Conservation (phyloP, 2,888 invertebrate species). For the Notocelia uddmanniana region DNA sequence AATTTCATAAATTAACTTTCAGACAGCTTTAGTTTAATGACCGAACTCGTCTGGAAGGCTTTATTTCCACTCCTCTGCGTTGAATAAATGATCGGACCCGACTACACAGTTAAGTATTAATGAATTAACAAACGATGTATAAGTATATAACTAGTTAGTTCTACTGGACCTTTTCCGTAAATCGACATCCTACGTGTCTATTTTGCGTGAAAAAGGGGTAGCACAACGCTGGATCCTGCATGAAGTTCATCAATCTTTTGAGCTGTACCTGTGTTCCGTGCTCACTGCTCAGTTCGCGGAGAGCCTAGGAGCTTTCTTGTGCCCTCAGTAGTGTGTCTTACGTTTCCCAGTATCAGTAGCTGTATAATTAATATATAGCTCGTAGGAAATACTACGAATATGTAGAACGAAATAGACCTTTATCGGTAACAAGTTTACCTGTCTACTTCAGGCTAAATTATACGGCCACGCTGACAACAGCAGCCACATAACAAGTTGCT, state of each 20-base stretch:
- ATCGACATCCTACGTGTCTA: too few relatives aligned
- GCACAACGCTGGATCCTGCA: too few relatives aligned
- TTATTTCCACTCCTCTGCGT: slow-evolving; percentile 21
- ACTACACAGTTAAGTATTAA: slow-evolving; percentile 8
- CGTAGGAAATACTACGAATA: background rate
- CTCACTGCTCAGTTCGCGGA: too few relatives aligned
- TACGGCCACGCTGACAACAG: slow-evolving; percentile 36
- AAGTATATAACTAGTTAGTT: too few relatives aligned
- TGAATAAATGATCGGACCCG: slow-evolving; percentile 32
- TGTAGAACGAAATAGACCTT: slow-evolving; percentile 18
- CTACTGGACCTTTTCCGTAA: too few relatives aligned
- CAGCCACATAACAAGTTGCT: slow-evolving; percentile 54
- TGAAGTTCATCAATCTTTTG: too few relatives aligned
- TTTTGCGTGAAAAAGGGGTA: too few relatives aligned
- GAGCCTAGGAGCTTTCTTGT: too few relatives aligned
- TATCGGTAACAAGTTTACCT: slow-evolving; percentile 30
- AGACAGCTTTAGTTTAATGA: slow-evolving; percentile 23
- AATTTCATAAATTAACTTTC: slow-evolving; percentile 13
- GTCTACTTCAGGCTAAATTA: slow-evolving; percentile 31
- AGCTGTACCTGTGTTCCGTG: too few relatives aligned
- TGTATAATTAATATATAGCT: too few relatives aligned
- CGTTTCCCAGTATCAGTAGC: too few relatives aligned
- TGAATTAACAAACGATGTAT: background rate
- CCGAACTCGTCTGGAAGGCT: slow-evolving; percentile 9
- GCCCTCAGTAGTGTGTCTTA: too few relatives aligned